phyloP scores from a whole-genome alignment of 2,797 vertebrate species.

The Syngnathus acus region DNA sequence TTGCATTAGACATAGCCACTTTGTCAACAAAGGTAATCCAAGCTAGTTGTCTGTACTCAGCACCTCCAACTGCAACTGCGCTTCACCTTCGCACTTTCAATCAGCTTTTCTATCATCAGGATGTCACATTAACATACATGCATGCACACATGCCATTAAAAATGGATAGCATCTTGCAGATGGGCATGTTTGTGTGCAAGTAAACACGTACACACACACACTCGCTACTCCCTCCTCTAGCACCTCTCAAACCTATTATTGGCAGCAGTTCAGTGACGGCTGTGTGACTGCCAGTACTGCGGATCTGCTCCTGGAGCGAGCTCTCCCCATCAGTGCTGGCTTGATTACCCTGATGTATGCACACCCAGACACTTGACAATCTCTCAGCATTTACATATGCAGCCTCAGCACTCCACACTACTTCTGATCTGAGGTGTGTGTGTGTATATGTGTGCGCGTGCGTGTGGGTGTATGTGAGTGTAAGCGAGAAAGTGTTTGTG shows the following conservation, averaged over 20 bases:
- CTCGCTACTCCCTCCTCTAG: slow-evolving; percentile 58
- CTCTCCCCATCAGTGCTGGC: slow-evolving; percentile 66
- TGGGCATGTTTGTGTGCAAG: slow-evolving; percentile 56
- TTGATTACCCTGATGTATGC: slow-evolving; percentile 75
- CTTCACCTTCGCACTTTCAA: slow-evolving; percentile 66
- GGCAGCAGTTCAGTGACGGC: slow-evolving; percentile 70
- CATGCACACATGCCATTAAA: slow-evolving; percentile 59
- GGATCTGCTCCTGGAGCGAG: slow-evolving; percentile 68
- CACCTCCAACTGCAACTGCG: slow-evolving; percentile 50
- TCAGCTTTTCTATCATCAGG: slow-evolving; percentile 66
- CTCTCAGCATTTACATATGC: slow-evolving; percentile 74
- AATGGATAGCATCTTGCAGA: slow-evolving; percentile 65
- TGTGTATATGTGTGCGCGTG: slow-evolving; percentile 19
- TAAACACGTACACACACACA: slow-evolving; percentile 33
- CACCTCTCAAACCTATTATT: slow-evolving; percentile 71
- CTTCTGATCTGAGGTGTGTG: slow-evolving; percentile 61
- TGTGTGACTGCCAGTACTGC: slow-evolving; percentile 72
- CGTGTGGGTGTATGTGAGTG: slow-evolving; percentile 20
- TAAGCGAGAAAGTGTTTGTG: slow-evolving; percentile 29
- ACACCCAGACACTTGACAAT: slow-evolving; percentile 72
- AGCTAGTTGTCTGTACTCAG: slow-evolving; percentile 53
- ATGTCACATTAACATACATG: slow-evolving; percentile 65
- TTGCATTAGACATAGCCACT: slow-evolving; percentile 38
- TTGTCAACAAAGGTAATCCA: slow-evolving; percentile 38
- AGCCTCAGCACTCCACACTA: slow-evolving; percentile 70